Conservation (phyloP, 2,888 invertebrate species). For the Temnothorax ravouxi region DNA sequence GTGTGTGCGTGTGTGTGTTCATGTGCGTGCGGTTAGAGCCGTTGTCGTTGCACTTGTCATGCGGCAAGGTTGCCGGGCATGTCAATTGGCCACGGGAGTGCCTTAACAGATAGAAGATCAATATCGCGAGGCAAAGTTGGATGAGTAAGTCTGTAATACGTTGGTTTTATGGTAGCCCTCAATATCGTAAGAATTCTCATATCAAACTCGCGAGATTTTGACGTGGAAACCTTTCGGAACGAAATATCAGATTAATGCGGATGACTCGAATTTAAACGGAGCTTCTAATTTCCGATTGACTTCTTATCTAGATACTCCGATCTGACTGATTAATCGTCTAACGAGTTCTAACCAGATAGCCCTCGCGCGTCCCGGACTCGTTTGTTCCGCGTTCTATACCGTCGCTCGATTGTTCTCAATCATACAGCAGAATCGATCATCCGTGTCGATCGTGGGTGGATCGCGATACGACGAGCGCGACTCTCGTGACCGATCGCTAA, state of each 20-base stretch:
- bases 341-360: neutral
- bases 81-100: slow-evolving; percentile 27
- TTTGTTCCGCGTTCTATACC: neutral
- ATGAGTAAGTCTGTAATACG: neutral
- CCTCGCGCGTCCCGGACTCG: neutral
- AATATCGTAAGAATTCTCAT: neutral
- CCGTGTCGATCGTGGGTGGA: slow-evolving; percentile 45
- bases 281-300: neutral
- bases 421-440: slow-evolving; percentile 52
- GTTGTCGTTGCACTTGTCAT: slow-evolving; percentile 32
- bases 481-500: slow-evolving; percentile 57
- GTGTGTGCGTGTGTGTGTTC: neutral
- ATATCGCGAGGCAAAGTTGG: slow-evolving; percentile 11
- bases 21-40: neutral
- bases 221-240: neutral
- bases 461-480: slow-evolving; percentile 27
- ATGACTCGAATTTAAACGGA: neutral
- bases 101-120: neutral
- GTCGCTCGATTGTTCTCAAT: slow-evolving; percentile 31
- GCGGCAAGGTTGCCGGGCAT: slow-evolving; percentile 23
- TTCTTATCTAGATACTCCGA: neutral
- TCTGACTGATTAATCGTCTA: neutral
- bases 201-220: neutral
- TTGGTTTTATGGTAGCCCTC: neutral
- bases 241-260: neutral